phyloP scores from a whole-genome alignment of 2,797 vertebrate species.

The Catostomus latipinnis region DNA sequence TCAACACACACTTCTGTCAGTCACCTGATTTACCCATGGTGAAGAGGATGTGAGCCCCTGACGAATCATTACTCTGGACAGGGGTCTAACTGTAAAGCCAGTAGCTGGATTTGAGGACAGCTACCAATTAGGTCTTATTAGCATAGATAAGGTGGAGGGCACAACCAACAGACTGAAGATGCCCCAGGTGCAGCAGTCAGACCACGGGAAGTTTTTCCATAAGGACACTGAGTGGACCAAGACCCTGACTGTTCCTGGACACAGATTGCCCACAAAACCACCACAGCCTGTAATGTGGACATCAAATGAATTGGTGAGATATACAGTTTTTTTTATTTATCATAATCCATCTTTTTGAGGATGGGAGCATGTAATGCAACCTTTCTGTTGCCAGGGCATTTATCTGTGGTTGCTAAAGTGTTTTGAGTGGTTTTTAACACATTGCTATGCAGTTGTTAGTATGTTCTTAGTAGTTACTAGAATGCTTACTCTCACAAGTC shows the following conservation, averaged over 20 bases:
- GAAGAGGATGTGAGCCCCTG: slow-evolving; percentile 41
- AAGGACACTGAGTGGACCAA: slow-evolving; percentile 77
- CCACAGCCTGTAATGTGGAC: slow-evolving; percentile 58
- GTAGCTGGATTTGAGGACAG: slow-evolving; percentile 70
- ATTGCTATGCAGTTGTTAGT: too few species aligned
- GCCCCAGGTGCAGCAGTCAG: slow-evolving; percentile 67
- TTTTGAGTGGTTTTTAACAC: too few species aligned
- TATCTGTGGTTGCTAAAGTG: too few species aligned
- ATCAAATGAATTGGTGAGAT: slow-evolving; percentile 74
- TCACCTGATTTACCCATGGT: slow-evolving; percentile 82
- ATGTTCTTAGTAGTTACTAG: too few species aligned
- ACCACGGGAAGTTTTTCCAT: slow-evolving; percentile 76
- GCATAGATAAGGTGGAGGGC: slow-evolving; percentile 76
- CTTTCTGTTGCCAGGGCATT: too few species aligned
- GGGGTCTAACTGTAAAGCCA: slow-evolving; percentile 73
- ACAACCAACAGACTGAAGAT: slow-evolving; percentile 72
- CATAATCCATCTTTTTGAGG: background rate
- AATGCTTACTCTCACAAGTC: too few species aligned
- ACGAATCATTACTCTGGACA: slow-evolving; percentile 72
- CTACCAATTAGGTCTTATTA: slow-evolving; percentile 66
- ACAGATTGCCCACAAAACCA: slow-evolving; percentile 74
- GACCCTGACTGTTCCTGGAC: slow-evolving; percentile 80
- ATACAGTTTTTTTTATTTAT: background rate
- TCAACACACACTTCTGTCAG: slow-evolving; percentile 90
- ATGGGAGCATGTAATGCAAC: too few species aligned